Percentiles rank a stretch among this genome's conserved stretches.
phyloP scores from a whole-genome alignment of 2,888 invertebrate species.

The Palloptera scutellata region DNA sequence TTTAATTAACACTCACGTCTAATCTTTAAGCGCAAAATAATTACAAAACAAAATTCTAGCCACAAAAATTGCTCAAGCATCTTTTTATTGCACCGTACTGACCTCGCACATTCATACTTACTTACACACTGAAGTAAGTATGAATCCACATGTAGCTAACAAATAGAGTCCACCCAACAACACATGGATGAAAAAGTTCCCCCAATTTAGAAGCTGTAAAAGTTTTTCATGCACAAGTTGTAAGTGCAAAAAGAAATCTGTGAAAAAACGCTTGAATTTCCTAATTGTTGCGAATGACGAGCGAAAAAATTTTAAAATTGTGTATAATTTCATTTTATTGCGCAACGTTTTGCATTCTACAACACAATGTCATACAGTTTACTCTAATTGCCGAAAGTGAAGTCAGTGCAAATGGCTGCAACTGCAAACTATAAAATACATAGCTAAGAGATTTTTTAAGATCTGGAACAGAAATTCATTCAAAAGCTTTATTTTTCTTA shows the following conservation, averaged over 20 bases:
- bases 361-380: not conserved
- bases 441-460: too few species aligned
- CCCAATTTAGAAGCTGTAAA: not conserved
- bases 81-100: too few species aligned
- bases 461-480: too few species aligned
- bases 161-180: not conserved
- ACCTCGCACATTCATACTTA: too few species aligned
- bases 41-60: not conserved
- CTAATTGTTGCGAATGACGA: constrained; percentile 19
- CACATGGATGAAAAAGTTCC: constrained; percentile 3
- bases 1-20: constrained; percentile 25
- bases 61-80: not conserved
- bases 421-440: too few species aligned
- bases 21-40: constrained; percentile 12
- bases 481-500: too few species aligned
- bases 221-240: not conserved
- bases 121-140: too few species aligned
- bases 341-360: not conserved
- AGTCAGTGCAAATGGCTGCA: too few species aligned
- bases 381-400: too few species aligned
- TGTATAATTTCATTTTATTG: not conserved
- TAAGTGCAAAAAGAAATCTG: not conserved
- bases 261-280: constrained; percentile 15
- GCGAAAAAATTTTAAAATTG: not conserved
- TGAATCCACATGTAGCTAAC: too few species aligned